A percentile compares a stretch with the other conserved stretches of the same genome.
Conservation (phyloP, 1,140 invertebrate species). For the Tetramorium alpestre region DNA sequence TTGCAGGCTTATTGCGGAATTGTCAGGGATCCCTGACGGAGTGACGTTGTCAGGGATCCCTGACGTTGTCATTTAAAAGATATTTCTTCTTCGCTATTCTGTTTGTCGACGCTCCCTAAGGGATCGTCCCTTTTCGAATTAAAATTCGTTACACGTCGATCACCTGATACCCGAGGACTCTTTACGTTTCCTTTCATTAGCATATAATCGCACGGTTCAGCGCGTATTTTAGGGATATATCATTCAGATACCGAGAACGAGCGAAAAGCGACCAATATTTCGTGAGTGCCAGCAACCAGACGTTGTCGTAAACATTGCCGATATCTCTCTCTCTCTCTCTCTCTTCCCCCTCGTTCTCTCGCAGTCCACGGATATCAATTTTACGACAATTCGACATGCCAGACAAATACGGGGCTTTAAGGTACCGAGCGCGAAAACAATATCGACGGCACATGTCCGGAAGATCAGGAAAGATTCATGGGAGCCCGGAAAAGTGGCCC, state of each 20-base stretch:
- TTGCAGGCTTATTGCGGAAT: background rate
- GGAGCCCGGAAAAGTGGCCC: background rate
- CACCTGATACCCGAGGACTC: background rate
- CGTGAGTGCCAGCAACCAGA: conserved; percentile 36
- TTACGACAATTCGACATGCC: conserved; percentile 54
- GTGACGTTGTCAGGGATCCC: background rate
- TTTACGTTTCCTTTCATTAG: background rate
- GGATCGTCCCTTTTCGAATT: background rate
- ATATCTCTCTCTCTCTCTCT: background rate
- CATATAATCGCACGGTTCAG: background rate
- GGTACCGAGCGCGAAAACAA: conserved; percentile 27
- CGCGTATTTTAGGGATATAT: background rate
- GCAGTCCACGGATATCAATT: conserved; percentile 54
- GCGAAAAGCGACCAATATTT: conserved; percentile 62
- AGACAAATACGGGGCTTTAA: conserved; percentile 69
- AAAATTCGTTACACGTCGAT: background rate
- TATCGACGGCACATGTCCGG: conserved; percentile 35
- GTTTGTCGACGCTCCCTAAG: background rate
- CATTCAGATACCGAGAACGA: conserved; percentile 6
- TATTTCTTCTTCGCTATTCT: background rate
- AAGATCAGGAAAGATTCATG: conserved; percentile 50
- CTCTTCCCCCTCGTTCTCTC: too few relatives aligned
- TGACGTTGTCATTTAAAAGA: background rate
- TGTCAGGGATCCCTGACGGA: background rate
- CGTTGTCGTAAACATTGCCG: conserved; percentile 63